These are phyloP conservation scores for Melanogrammus aeglefinus DNA, from an alignment of 2,797 vertebrate genomes.

Conservation along the genomic window DNA sequence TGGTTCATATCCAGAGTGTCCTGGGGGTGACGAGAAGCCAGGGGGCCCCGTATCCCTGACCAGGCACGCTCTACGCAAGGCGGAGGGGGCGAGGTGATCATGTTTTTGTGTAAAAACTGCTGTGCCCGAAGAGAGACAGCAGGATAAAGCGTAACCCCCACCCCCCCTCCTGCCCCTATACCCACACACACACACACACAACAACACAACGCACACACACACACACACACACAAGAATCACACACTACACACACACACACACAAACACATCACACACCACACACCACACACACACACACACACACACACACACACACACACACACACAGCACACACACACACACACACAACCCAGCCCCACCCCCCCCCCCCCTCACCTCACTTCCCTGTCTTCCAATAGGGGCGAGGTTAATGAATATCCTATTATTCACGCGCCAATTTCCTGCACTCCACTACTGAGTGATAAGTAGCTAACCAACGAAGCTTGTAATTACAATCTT, in stretches of 20 bases:
- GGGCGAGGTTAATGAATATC: slow-evolving; percentile 99
- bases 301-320: no score
- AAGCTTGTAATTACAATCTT: slow-evolving; percentile 99
- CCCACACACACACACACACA: no score
- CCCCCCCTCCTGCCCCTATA: slow-evolving; percentile 4
- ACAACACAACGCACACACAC: no score
- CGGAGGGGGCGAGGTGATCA: slow-evolving; percentile 75
- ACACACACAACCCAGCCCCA: no score
- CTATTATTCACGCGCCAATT: slow-evolving; percentile 97
- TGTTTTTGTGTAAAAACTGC: slow-evolving; percentile 91
- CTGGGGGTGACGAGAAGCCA: slow-evolving; percentile 14
- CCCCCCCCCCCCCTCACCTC: background rate
- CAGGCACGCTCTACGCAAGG: slow-evolving; percentile 34
- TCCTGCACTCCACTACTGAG: slow-evolving; percentile 95
- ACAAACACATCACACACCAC: no score
- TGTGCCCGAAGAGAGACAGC: slow-evolving; percentile 96
- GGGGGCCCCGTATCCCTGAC: slow-evolving; percentile 33
- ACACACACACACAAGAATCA: no score
- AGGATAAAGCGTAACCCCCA: slow-evolving; percentile 81
- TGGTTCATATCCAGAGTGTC: slow-evolving; percentile 83
- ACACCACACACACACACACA: no score
- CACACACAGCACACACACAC: background rate
- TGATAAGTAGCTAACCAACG: slow-evolving; percentile 99
- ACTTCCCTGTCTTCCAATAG: slow-evolving; percentile 67
- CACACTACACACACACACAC: no score